Evolutionary conservation across 1,140 invertebrate genomes (phyloP), one percentile per base, ranked within the genome.

Genomic region (Brachionus calyciflorus): DNA sequence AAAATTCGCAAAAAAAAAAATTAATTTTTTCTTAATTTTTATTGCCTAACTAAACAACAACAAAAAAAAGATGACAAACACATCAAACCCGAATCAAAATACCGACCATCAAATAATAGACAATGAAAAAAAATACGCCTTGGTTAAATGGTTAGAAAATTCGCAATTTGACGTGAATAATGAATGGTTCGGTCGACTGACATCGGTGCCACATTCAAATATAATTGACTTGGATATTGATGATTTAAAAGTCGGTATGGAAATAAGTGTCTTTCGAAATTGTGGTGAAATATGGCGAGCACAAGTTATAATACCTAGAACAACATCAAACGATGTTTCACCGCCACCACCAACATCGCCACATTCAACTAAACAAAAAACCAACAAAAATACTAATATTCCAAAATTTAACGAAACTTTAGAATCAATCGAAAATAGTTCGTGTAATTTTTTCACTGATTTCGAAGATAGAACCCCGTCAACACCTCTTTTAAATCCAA

Each of bases 71-170:
- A n/a, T n/a, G n/a, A n/a, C n/a, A n/a, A n/a, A n/a, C n/a, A n/a
- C n/a, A n/a, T n/a, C n/a, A n/a, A n/a, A n/a, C n/a, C n/a, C n/a
- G n/a, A n/a, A n/a, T n/a, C 14, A 30, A n/a, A 14, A 6, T 2
- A 28, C 33, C 9, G 10, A 37, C 19, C 28, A 63, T 40, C 57
- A 63, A n/a, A 63, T n/a, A n/a, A n/a, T n/a, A n/a, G n/a, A 40
- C 37, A 28, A 55, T 26, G 12, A 12, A 14, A 73, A 51, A 30
- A 49, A 55, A 37, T 73, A 73, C 28, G 19, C 69, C 1, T 41
- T 73, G 5, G 69, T 73, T 12, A 73, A 73, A 73, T 73, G 69
- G 69, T 46, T 73, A 49, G 69, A 51, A 51, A 73, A 73, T 24
- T 73, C 69, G 12, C 44, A 73, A 55, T 73, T 73, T 12, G 69